Evolutionary conservation across 2,888 invertebrate species (phyloP).

Genomic region (Mechanitis mazaeus): DNA sequence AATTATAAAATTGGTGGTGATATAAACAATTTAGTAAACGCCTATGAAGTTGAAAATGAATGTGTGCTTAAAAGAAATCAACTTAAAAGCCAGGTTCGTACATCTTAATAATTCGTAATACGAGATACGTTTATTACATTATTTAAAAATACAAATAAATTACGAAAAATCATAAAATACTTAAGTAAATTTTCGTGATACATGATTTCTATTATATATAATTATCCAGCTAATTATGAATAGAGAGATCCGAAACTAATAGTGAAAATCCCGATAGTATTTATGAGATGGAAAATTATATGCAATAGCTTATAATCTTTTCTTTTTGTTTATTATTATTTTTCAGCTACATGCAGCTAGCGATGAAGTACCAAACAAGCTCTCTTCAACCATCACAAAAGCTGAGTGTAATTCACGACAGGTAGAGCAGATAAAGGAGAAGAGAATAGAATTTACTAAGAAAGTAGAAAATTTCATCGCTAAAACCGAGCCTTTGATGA

Average conservation of each 20-base stretch:
- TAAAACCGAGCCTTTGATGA: slow-evolving; percentile 59
- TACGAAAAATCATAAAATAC: too few relatives aligned
- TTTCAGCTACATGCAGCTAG: slow-evolving; percentile 79
- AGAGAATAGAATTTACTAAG: slow-evolving; percentile 60
- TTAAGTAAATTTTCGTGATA: too few relatives aligned
- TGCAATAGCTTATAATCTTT: neutral
- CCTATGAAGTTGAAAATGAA: slow-evolving; percentile 50
- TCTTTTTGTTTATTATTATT: slow-evolving; percentile 11
- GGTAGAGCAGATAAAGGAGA: slow-evolving; percentile 64
- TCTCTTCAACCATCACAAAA: slow-evolving; percentile 79
- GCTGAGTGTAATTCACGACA: slow-evolving; percentile 76
- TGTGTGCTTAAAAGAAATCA: slow-evolving; percentile 43
- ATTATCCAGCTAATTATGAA: too few relatives aligned
- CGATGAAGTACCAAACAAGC: slow-evolving; percentile 78
- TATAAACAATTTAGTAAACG: slow-evolving; percentile 50
- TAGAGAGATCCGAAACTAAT: too few relatives aligned
- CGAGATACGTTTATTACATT: neutral
- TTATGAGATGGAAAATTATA: too few relatives aligned
- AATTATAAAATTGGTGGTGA: slow-evolving; percentile 60
- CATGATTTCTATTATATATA: too few relatives aligned
- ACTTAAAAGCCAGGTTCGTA: slow-evolving; percentile 55
- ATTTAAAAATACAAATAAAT: neutral
- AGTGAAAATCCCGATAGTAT: too few relatives aligned
- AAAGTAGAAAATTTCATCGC: slow-evolving; percentile 59
- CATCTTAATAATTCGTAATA: neutral